Conservation (phyloP, 1,140 invertebrate species). For the Drosophila asahinai region DNA sequence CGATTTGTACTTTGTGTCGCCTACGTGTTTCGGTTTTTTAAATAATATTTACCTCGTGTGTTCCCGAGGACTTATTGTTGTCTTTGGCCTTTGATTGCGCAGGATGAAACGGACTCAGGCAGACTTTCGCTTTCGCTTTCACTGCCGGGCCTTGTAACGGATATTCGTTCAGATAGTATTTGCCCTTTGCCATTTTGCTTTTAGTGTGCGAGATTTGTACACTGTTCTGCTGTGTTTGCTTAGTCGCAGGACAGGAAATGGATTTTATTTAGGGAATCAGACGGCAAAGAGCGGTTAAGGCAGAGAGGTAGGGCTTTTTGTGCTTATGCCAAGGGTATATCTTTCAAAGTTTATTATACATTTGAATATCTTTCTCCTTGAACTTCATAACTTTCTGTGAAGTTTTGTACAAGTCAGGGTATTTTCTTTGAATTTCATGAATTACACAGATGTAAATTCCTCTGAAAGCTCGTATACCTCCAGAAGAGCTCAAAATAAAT, state of each 20-base stretch:
- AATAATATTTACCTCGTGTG: conserved; percentile 78
- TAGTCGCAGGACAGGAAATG: conserved; percentile 34
- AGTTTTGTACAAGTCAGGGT: no score
- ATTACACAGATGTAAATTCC: neutral
- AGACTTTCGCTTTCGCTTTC: conserved; percentile 56
- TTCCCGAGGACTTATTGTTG: conserved; percentile 63
- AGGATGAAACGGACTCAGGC: conserved; percentile 28
- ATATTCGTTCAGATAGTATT: conserved; percentile 72
- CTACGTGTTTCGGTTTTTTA: conserved; percentile 80
- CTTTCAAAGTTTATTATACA: neutral
- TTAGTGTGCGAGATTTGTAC: conserved; percentile 27
- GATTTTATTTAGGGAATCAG: conserved; percentile 24
- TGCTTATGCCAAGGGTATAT: neutral
- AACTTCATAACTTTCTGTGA: no score
- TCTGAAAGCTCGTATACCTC: neutral
- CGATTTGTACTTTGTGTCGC: conserved; percentile 78
- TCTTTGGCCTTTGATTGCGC: conserved; percentile 51
- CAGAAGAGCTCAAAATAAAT: neutral
- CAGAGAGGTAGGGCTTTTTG: neutral
- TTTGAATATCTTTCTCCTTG: neutral
- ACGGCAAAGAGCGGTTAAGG: neutral
- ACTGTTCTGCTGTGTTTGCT: conserved; percentile 21
- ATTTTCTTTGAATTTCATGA: neutral
- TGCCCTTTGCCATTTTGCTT: conserved; percentile 62
- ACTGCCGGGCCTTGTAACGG: conserved; percentile 43